Evolutionary conservation across 2,113 vertebrate species (phyloP), one percentile per base, ranked within the genome.

Genomic region (Holacanthus passer): DNA sequence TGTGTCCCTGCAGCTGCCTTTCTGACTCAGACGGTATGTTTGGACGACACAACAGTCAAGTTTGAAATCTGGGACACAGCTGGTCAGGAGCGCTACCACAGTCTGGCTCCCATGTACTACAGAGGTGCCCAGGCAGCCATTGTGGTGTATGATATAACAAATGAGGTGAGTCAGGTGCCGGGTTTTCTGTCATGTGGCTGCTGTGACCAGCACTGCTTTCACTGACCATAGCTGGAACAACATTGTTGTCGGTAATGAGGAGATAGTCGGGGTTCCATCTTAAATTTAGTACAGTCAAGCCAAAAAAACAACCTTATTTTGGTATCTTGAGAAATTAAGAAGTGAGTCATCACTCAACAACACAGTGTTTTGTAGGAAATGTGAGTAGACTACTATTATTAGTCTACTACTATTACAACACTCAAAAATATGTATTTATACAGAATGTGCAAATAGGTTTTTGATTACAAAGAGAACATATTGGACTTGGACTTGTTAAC

Each of bases 11-110:
- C 93, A 99, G 98, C 98, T 93, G 98, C 98, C 94, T 99, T 99
- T 95, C 95, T 99, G 95, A 99, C 98, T 86, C 98, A 99, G 93
- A 99, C 98, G 1, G 97, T 99, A 68, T 99, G 98, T 95, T 96
- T 99, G 89, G 98, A 99, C 47, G 98, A 99, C 92, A 99, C 98
- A 81, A 99, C 98, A 1, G 98, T 99, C 92, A 99, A 99, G 92
- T 99, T 99, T 97, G 98, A 99, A 93, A 99, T 99, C 87, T 99
- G 98, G 98, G 98, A 99, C 91, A 99, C 98, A 85, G 98, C 98
- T 79, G 98, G 98, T 86, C 98, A 99, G 92, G 98, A 99, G 84
- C 96, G 98, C 63, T 99, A 99, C 93, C 98, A 99, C 94, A 99
- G 98, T 93, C 95, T 99, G 94, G 98, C 98, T 58, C 98, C 98